phyloP scores from a whole-genome alignment of 2,888 invertebrate genomes.

The Dolichomitus sp. region DNA sequence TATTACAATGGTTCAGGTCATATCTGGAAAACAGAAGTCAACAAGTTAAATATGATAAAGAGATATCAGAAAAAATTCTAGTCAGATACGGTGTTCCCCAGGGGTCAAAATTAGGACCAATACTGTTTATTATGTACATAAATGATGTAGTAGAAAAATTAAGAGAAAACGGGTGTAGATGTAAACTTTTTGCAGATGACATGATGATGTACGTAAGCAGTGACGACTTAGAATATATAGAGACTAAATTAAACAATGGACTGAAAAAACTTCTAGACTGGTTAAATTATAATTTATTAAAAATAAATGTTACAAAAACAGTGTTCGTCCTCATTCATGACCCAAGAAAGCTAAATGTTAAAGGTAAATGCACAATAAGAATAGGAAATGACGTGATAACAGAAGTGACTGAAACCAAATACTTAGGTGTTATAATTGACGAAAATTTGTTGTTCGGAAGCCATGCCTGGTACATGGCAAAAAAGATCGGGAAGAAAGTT shows the following conservation, averaged over 20 bases:
- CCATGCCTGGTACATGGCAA: slow-evolving; percentile 45
- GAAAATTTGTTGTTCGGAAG: slow-evolving; percentile 3
- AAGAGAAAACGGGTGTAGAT: too few relatives aligned
- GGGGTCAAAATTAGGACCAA: slow-evolving; percentile 51
- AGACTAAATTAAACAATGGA: too few relatives aligned
- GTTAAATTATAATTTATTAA: slow-evolving; percentile 43
- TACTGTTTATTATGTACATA: slow-evolving; percentile 36
- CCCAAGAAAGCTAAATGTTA: neutral
- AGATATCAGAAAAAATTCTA: neutral
- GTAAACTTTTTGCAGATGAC: too few relatives aligned
- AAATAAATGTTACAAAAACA: slow-evolving; percentile 54
- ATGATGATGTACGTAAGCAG: too few relatives aligned
- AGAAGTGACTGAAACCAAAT: slow-evolving; percentile 48
- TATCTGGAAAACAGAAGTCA: slow-evolving; percentile 50
- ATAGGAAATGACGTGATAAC: neutral
- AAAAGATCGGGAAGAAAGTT: slow-evolving; percentile 57
- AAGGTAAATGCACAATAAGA: neutral
- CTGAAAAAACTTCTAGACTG: slow-evolving; percentile 4
- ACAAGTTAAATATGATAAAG: slow-evolving; percentile 14
- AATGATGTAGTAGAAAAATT: neutral
- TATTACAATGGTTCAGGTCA: slow-evolving; percentile 46
- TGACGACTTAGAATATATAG: too few relatives aligned
- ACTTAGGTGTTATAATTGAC: slow-evolving; percentile 62
- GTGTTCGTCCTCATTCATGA: slow-evolving; percentile 52
- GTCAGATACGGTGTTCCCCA: slow-evolving; percentile 45